Evolutionary conservation across 1,140 invertebrate species (phyloP), one percentile per base, ranked within the genome.

Genomic region (Nebria ingens): DNA sequence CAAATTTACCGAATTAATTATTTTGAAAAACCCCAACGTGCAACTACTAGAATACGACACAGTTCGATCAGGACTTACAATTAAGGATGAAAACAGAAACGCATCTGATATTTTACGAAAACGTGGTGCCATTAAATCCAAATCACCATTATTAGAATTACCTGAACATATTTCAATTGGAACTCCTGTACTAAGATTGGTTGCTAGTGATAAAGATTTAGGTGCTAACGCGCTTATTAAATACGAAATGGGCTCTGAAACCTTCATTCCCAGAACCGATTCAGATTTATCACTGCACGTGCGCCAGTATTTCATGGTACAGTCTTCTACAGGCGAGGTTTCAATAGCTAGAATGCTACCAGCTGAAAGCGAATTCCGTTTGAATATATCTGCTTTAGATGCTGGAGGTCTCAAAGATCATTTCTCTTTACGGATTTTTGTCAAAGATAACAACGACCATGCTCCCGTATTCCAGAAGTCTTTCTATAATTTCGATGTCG

Each of bases 391-490:
- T 0, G 90, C 87, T 0, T 76, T 74, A 2, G 91, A 95, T 68
- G 79, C 81, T 2, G 89, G 84, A 4, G 83, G 81, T 1, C 68
- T 92, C 0, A 79, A 75, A 51, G 84, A 89, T 52, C 73, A 76
- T 45, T 79, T 88, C 1, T 80, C 79, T 29, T 71, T 94, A 0
- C 79, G 84, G 52, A 71, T 86, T 0, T 72, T 77, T 21, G 74
- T 93, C 0, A 80, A 81, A 58, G 91, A 94, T 69, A 79, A 92
- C 0, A 95, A 95, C 65, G 86, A 94, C 65, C 89, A 93, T 66
- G 79, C 84, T 13, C 91, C 91, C 0, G 78, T 82, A 45, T 95
- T 94, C 60, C 83, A 82, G 58, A 83, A 87, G 62, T 77, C 83
- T 1, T 86, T 82, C 78, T 95, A 93, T 68, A 83, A 79, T 13